Base-by-base conservation (phyloP, 2,888 invertebrate species). In the Nemapogon koenigi region DNA sequence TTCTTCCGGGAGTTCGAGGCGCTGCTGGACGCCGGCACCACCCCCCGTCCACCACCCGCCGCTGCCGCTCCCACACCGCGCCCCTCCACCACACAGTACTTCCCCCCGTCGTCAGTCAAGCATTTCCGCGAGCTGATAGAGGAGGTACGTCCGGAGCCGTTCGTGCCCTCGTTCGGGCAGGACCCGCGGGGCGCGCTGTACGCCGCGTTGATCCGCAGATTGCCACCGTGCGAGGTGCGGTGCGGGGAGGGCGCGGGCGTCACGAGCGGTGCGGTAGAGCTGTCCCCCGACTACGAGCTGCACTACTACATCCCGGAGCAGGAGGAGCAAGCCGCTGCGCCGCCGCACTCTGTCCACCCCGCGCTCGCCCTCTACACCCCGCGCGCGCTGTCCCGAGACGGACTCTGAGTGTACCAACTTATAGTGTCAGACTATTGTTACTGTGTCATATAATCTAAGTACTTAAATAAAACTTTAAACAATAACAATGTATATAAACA, bases 271-370 rank as follows among this genome's bases (percentile, higher is more conserved):
- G 14, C 61, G 0, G 61, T 71, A 41, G 72, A 75, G 26, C 49
- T 75, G 30, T 62, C 72, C 0, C 71, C 76, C 1, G 67, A 65
- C 1, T 78, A 75, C 48, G 76, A 76, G 54, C 53, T 78, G 39
- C 70, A 70, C 42, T 78, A 75, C 49, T 78, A 69, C 50, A 60
- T 75, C 15, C 72, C 75, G 0, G 73, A 72, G 2, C 64, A 75
- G 46, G 75, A 75, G 42, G 71, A 75, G 43, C 28, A n/a, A 14
- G 13, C n/a, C 6, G 28, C 6, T 4, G 6, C 28, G n/a, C 28
- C 28, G n/a, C n/a, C n/a, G n/a, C n/a, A 8, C 10, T 10, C 22
- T 10, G 6, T 10, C 22, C 22, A 8, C 22, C 22, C 22, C 22
- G 22, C 22, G 22, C 22, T 6, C 22, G 22, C 6, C 22, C 22